Evolutionary conservation across 2,113 vertebrate genomes (phyloP).

Genomic region (Apistogramma diplotaenia): DNA sequence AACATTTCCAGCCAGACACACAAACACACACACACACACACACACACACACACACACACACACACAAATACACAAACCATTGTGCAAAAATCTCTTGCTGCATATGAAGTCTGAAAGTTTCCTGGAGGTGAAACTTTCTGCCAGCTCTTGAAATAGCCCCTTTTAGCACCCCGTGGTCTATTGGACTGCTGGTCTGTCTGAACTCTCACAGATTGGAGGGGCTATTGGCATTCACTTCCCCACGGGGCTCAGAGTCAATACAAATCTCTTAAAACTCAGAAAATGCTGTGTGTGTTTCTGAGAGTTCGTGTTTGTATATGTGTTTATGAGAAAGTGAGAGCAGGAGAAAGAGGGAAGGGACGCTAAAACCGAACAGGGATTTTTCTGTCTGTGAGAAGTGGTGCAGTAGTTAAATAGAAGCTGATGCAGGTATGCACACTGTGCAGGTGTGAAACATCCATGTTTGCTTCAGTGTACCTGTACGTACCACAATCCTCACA

Average conservation of each 20-base stretch:
- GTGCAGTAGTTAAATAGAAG: neutral
- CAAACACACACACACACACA: neutral
- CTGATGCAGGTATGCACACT: neutral
- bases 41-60: neutral
- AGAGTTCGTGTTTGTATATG: neutral
- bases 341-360: neutral
- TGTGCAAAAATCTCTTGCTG: conserved; percentile 14
- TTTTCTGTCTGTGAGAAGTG: neutral
- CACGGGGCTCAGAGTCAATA: conserved; percentile 60
- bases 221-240: conserved; percentile 58
- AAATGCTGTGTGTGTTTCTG: conserved; percentile 21
- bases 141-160: conserved; percentile 60
- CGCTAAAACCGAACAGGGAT: conserved; percentile 15
- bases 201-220: conserved; percentile 48
- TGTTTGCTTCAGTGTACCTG: neutral
- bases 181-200: conserved; percentile 55
- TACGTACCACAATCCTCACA: neutral
- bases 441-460: neutral
- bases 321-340: neutral
- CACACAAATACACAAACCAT: neutral
- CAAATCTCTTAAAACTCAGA: conserved; percentile 54
- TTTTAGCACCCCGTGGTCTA: conserved; percentile 69
- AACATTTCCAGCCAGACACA: conserved; percentile 2
- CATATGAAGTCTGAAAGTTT: conserved; percentile 32
- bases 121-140: conserved; percentile 55